Percentiles rank a stretch among this genome's conserved stretches.
Conservation (phyloP, 2,888 invertebrate species). For the Steinernema carpocapsae region DNA sequence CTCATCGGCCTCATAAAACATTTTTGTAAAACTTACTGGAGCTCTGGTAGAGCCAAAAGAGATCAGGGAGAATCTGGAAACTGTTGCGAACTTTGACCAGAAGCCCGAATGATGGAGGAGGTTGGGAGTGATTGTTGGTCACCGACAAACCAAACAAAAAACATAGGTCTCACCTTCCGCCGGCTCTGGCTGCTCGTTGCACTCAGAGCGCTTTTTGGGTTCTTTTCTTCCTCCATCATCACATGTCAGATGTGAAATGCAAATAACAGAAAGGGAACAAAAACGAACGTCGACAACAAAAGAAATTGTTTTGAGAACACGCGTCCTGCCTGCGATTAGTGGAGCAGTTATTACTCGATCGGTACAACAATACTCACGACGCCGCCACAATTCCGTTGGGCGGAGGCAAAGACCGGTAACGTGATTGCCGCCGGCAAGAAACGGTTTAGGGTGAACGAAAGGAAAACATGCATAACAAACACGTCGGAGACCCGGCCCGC, state of each 20-base stretch:
- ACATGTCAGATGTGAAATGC: background rate
- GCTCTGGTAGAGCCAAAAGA: too few species aligned
- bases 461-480: background rate
- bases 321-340: background rate
- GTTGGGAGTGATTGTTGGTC: background rate
- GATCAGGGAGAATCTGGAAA: too few species aligned
- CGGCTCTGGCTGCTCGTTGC: too few species aligned
- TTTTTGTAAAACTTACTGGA: too few species aligned
- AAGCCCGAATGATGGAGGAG: background rate
- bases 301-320: slow-evolving; percentile 11
- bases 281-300: slow-evolving; percentile 29
- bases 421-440: slow-evolving; percentile 15
- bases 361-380: slow-evolving; percentile 14
- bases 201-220: background rate
- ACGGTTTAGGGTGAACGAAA: slow-evolving; percentile 7
- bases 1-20: too few species aligned
- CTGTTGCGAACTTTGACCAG: too few species aligned
- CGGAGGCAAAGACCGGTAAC: slow-evolving; percentile 1
- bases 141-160: slow-evolving; percentile 14
- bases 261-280: slow-evolving; percentile 31
- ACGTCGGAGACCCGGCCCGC: background rate
- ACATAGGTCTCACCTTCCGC: slow-evolving; percentile 16
- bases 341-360: background rate
- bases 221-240: background rate
- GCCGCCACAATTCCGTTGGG: too few species aligned